Conservation (phyloP, 2,797 vertebrate genomes). For the Paedocypris micromegethes region DNA sequence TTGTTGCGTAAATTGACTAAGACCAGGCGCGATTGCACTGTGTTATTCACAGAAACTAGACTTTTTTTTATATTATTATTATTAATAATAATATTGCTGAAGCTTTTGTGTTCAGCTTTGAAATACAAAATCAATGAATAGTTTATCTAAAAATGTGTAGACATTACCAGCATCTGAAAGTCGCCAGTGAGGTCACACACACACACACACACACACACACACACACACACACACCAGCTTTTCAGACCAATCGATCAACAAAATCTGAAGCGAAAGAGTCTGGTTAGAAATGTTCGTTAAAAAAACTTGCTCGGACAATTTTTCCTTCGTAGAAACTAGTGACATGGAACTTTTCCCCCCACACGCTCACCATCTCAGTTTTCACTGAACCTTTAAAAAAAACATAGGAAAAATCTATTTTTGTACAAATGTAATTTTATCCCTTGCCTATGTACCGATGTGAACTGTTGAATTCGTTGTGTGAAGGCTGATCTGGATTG, state of each 20-base stretch:
- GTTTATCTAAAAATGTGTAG: constrained; percentile 40
- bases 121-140: constrained; percentile 46
- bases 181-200: constrained; percentile 20
- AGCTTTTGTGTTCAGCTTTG: constrained; percentile 47
- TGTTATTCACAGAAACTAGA: constrained; percentile 39
- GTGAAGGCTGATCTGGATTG: constrained; percentile 57
- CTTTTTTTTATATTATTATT: constrained; percentile 5
- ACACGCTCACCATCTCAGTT: constrained; percentile 72
- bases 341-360: constrained; percentile 63
- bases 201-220: constrained; percentile 45
- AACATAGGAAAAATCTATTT: constrained; percentile 86
- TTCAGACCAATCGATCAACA: constrained; percentile 34
- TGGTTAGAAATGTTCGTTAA: constrained; percentile 49
- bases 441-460: constrained; percentile 76
- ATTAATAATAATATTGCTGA: constrained; percentile 22
- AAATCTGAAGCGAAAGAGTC: constrained; percentile 35
- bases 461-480: constrained; percentile 66
- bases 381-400: constrained; percentile 60
- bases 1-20: constrained; percentile 23
- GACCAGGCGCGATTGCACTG: constrained; percentile 49
- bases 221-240: constrained; percentile 55
- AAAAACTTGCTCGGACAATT: constrained; percentile 62
- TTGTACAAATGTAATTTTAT: constrained; percentile 99
- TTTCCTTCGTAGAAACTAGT: constrained; percentile 48
- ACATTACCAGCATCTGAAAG: constrained; percentile 61